Conservation (phyloP, 1,140 invertebrate genomes). For the Tetramorium parvispinum region DNA sequence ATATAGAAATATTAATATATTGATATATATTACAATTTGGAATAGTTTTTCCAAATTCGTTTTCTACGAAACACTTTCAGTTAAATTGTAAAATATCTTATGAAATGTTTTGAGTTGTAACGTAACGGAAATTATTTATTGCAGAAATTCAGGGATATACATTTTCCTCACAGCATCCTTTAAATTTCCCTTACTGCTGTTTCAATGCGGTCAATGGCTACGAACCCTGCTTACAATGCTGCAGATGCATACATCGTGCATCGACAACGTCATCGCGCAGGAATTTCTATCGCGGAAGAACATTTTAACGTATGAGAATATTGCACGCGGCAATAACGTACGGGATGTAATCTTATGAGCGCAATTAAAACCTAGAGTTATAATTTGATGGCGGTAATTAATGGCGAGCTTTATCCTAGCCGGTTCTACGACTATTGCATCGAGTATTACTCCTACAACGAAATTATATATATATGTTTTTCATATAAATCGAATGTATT, state of each 20-base stretch:
- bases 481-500: constrained; percentile 41
- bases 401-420: constrained; percentile 30
- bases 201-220: constrained; percentile 30
- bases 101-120: too few relatives aligned
- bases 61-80: not conserved
- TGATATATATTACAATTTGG: not conserved
- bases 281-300: constrained; percentile 40
- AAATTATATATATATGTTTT: constrained; percentile 23
- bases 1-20: not conserved
- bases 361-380: constrained; percentile 56
- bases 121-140: not conserved
- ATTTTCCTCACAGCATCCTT: not conserved
- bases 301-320: constrained; percentile 43
- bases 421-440: constrained; percentile 48
- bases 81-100: not conserved
- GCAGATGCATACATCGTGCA: constrained; percentile 41
- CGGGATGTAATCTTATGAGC: constrained; percentile 54
- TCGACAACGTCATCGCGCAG: constrained; percentile 44
- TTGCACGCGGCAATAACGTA: constrained; percentile 41
- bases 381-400: constrained; percentile 53
- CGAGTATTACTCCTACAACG: not conserved
- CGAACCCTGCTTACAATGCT: constrained; percentile 5
- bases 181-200: not conserved
- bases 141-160: not conserved
- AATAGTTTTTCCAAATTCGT: not conserved